Base-by-base conservation (phyloP, 2,888 invertebrate species). In the Subacronicta megacephala region DNA sequence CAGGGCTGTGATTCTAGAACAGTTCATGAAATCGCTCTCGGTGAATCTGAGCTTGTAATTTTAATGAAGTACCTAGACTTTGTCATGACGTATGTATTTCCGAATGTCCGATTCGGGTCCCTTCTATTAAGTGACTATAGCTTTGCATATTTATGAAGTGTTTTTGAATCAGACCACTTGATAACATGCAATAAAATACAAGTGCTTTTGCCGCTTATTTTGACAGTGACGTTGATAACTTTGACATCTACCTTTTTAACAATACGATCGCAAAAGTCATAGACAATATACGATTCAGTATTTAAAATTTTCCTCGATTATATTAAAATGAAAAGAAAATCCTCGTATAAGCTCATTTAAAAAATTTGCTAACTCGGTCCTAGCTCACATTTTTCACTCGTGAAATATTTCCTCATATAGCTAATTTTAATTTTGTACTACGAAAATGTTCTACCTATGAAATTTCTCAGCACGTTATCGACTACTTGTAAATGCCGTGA, bases 401-500 rank as follows among this genome's bases (percentile, higher is more conserved):
- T 23, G 16, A 41, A 46, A 12, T 12, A 2, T 0, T 26, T 31
- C 10, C 15, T 7, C 7, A 15, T 26, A 41, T 15, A 47, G 26
- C 1, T 26, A 10, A 18, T 36, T 45, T 36, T 26, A 20, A 41
- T 17, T n/a, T 15, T 7, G 9, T 13, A 9, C 31, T 15, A 69
- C 59, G 66, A 78, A 71, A 62, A 17, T 44, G 67, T 72, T 55
- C 72, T n/a, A n/a, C n/a, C n/a, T 62, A 72, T 64, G 72, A 77
- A 77, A 75, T 80, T 70, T 74, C 62, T 72, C 62, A 63, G 40
- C 44, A 62, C n/a, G 31, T 31, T 31, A 46, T 64, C 66, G 71
- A 62, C 66, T 77, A 71, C 73, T 80, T 82, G 82, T 80, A 77
- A 76, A 82, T 78, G 73, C 69, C 62, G 50, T 44, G 62, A 69